Conservation (phyloP, 2,113 vertebrate genomes). For the Pycnonotus jocosus region DNA sequence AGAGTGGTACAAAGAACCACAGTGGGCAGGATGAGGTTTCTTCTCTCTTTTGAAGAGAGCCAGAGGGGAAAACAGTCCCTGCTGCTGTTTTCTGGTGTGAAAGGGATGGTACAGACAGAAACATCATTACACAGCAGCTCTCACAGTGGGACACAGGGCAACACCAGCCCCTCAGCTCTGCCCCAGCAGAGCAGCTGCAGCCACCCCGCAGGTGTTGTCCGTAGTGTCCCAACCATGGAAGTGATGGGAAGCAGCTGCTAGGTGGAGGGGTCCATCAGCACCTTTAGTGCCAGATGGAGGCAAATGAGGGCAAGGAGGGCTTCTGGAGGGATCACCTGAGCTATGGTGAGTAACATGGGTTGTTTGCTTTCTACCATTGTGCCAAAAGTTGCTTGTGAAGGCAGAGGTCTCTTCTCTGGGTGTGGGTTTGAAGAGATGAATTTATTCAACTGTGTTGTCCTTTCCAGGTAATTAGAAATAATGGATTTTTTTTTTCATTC, state of each 20-base stretch:
- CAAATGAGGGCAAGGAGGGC: neutral
- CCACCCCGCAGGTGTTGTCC: neutral
- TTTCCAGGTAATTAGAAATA: neutral
- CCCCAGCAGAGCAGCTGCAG: neutral
- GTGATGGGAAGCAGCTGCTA: neutral
- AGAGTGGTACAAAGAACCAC: neutral
- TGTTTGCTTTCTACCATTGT: neutral
- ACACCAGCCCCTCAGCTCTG: rapidly evolving
- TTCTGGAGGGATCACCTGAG: neutral
- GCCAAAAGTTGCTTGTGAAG: neutral
- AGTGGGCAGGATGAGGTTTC: neutral
- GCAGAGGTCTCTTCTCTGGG: neutral
- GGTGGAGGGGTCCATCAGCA: neutral
- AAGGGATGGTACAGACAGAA: neutral
- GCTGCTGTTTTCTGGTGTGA: neutral
- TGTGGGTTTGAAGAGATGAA: neutral
- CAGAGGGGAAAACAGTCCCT: neutral
- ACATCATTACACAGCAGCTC: neutral
- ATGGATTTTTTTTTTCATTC: neutral
- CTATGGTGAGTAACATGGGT: neutral
- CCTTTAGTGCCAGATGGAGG: neutral
- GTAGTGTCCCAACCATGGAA: rapidly evolving
- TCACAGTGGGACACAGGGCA: neutral
- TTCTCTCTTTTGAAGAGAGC: neutral
- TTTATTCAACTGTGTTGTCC: neutral